phyloP scores from a whole-genome alignment of 2,113 vertebrate genomes.

The Sminthopsis crassicaudata region DNA sequence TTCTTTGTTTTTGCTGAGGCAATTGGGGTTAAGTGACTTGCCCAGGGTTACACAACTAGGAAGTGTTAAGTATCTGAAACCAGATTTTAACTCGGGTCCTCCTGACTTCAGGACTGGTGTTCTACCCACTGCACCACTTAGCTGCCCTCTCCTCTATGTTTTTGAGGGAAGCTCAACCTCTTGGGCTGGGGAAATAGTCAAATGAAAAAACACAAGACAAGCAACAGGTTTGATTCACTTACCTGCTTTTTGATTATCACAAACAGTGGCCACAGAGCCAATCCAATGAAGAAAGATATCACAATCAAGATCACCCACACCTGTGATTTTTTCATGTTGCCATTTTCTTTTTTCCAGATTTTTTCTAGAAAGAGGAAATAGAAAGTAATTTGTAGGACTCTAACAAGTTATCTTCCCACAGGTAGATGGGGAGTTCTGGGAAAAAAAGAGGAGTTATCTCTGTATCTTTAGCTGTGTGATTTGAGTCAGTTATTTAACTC shows the following conservation, averaged over 20 bases:
- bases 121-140: no score
- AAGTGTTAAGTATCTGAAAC: no score
- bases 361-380: neutral
- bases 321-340: neutral
- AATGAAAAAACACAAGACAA: neutral
- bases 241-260: neutral
- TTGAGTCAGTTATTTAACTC: neutral
- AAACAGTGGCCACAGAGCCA: neutral
- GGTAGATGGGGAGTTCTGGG: neutral
- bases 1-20: no score
- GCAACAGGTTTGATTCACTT: neutral
- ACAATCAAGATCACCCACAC: neutral
- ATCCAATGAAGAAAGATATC: neutral
- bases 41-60: no score
- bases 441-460: neutral
- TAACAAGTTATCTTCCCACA: neutral
- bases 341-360: neutral
- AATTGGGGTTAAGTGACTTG: no score
- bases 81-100: no score
- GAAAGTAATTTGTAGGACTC: neutral
- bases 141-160: neutral
- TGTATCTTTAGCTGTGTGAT: neutral
- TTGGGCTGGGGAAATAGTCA: neutral
- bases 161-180: neutral
- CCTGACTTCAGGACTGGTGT: no score